Percentiles rank a stretch among this genome's conserved stretches.
These are phyloP conservation scores for Silurus meridionalis DNA, from an alignment of 2,113 vertebrate genomes.

Conservation along the genomic window DNA sequence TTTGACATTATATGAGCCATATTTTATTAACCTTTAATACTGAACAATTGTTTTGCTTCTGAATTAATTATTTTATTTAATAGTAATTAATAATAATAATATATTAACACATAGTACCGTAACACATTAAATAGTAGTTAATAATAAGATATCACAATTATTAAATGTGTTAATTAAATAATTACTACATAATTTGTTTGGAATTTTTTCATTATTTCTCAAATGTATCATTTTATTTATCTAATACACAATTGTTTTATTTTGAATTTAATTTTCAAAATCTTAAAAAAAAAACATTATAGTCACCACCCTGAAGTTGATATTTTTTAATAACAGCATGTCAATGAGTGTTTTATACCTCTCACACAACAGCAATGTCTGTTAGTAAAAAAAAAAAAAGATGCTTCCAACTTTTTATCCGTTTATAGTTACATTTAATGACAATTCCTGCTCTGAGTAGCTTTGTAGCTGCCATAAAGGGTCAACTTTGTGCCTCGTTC, in stretches of 20 bases:
- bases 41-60: too few relatives aligned
- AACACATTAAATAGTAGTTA: too few relatives aligned
- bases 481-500: conserved; percentile 37
- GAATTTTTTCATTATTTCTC: background rate
- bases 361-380: background rate
- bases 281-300: background rate
- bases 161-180: background rate
- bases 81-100: too few relatives aligned
- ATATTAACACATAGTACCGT: too few relatives aligned
- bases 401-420: background rate
- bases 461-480: background rate
- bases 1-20: background rate
- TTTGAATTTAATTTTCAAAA: background rate
- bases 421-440: background rate
- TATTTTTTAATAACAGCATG: background rate
- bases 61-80: too few relatives aligned
- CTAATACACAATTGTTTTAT: background rate
- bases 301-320: background rate
- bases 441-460: background rate
- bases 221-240: background rate
- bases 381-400: background rate
- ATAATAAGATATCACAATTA: too few relatives aligned
- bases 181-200: background rate
- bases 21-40: background rate
- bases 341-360: background rate